These are phyloP conservation scores for Mya arenaria DNA, from an alignment of 1,140 invertebrate species.

Conservation along the genomic window DNA sequence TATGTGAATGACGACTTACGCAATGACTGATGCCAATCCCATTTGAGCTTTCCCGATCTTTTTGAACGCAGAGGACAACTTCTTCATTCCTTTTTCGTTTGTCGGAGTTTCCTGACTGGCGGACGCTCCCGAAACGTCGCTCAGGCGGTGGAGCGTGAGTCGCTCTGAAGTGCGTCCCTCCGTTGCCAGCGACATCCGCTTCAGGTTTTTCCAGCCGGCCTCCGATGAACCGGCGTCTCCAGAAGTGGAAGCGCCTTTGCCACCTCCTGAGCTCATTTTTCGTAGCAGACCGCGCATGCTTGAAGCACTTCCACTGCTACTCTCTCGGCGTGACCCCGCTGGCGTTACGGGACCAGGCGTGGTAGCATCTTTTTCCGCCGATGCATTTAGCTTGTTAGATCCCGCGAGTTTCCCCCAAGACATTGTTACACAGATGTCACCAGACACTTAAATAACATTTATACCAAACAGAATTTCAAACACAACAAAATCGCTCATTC, in stretches of 20 bases:
- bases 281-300: slow-evolving; percentile 21
- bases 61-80: slow-evolving; percentile 44
- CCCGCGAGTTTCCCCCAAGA: slow-evolving; percentile 44
- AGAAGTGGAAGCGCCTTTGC: background rate
- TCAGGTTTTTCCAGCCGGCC: background rate
- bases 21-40: slow-evolving; percentile 36
- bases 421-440: no score
- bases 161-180: slow-evolving; percentile 24
- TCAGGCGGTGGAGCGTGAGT: background rate
- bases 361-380: background rate
- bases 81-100: background rate
- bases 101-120: background rate
- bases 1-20: slow-evolving; percentile 37
- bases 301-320: background rate
- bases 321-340: slow-evolving; percentile 12
- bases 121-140: slow-evolving; percentile 1
- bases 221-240: background rate
- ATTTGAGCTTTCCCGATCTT: slow-evolving; percentile 45
- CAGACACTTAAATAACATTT: no score
- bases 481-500: no score
- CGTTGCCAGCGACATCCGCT: slow-evolving; percentile 31
- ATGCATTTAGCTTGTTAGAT: background rate
- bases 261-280: background rate
- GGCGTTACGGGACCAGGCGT: background rate
- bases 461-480: no score